Conservation (phyloP, 2,888 invertebrate genomes). For the Nudaria mundana region DNA sequence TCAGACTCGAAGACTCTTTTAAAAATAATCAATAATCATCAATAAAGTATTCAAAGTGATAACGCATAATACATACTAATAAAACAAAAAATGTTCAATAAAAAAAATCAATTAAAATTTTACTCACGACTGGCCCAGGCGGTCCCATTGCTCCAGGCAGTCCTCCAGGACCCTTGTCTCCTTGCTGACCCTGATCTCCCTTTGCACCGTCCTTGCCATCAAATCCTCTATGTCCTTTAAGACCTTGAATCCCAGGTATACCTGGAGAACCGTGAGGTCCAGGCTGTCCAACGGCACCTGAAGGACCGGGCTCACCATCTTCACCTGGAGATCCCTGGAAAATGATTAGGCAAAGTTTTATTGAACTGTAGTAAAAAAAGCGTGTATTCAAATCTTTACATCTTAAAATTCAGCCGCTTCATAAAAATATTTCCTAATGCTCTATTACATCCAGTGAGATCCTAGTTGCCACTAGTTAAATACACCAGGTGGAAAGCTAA, state of each 20-base stretch:
- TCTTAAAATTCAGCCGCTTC: background rate
- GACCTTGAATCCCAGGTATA: conserved; percentile 89
- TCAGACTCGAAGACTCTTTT: too few species aligned
- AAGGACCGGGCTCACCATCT: conserved; percentile 89
- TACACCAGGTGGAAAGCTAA: too few species aligned
- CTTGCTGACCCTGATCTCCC: conserved; percentile 88
- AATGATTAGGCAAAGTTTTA: background rate
- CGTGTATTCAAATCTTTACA: background rate
- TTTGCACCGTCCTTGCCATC: conserved; percentile 90
- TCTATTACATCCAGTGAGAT: too few species aligned
- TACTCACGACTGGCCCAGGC: conserved; percentile 84
- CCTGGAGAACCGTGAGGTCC: conserved; percentile 88
- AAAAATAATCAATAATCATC: too few species aligned
- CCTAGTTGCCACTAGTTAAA: too few species aligned
- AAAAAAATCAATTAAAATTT: too few species aligned
- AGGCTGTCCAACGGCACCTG: conserved; percentile 85
- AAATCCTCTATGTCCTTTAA: conserved; percentile 92
- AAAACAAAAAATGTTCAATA: too few species aligned
- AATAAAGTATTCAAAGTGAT: too few species aligned
- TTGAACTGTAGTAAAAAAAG: background rate
- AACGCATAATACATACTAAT: too few species aligned
- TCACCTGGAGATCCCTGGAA: conserved; percentile 87
- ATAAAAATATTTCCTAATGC: too few species aligned
- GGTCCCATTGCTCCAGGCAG: conserved; percentile 85
- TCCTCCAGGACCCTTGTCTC: conserved; percentile 89